Base-by-base conservation (phyloP, 2,113 vertebrate species). In the Formicarius rufipectus region DNA sequence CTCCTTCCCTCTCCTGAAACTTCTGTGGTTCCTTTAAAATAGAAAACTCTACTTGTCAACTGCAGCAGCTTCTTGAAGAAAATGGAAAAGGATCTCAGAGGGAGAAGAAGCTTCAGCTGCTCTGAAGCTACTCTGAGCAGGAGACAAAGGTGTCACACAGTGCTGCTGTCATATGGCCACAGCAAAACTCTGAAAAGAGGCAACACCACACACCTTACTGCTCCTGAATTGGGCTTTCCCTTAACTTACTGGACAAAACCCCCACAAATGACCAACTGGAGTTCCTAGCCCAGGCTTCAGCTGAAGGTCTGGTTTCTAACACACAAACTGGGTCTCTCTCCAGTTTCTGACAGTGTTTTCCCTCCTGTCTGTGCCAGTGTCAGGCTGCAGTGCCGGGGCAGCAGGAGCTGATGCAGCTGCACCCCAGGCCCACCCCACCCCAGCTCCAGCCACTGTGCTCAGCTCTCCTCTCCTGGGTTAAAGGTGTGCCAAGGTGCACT, bases 111-210 rank as follows among this genome's bases (percentile, higher is more conserved):
- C 60, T 89, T 74, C 78, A 77, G 81, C 55, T 91, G 78, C 85
- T 72, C 56, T 35, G 74, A 17, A 74, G 27, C 10, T 6, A 3
- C 85, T 85, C 14, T 40, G 85, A 79, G 37, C 62, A 42, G 67
- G 56, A 94, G 87, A 64, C 68, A 78, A 42, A 91, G 82, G 67
- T 58, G 53, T 7, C 78, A 37, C 69, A 76, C 63, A 62, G 50
- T 0, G 1, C 56, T 50, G 39, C 0, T 44, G 64, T 59, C 86
- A 62, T 3, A 2, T 1, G 33, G 58, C 62, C 27, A 6, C 24
- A 53, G n/a, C 55, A 68, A 69, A 95, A 24, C 52, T 59, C 75
- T 2, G 0, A n/a, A 12, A 39, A 63, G n/a, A 77, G 37, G 53
- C n/a, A 76, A 7, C 31, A 40, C 18, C 0, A 0, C 67, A 23